Evolutionary conservation across 2,797 vertebrate genomes (phyloP), one percentile per base, ranked within the genome.

Genomic region (Meriones psammophilus): DNA sequence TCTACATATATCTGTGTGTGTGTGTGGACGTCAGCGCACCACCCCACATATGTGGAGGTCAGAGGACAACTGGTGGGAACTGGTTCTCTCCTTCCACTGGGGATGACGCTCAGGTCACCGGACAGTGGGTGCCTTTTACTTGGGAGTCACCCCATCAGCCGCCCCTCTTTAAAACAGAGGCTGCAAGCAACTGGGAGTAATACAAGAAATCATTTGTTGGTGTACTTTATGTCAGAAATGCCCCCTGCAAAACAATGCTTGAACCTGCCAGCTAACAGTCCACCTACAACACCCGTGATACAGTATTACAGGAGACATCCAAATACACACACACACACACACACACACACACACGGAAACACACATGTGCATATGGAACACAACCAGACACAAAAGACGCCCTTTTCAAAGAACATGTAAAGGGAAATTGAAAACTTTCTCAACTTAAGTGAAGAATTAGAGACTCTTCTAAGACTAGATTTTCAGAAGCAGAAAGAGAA

Each of bases 401-500:
- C 17, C 74, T 90, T 89, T 71, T 95, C 39, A 89, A 97, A 64
- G 36, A 74, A 64, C 7, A 96, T 58, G 14, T 58, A 89, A 74
- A 90, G 56, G 50, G 92, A 93, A 88, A 96, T 88, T 36, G 4
- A 88, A 30, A 89, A 76, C 64, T 80, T 91, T 81, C 46, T 90
- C 88, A 84, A 54, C 85, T 88, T 94, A 78, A 94, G 42, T 84
- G 8, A 88, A 30, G 58, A 80, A 8, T 66, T 56, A 8, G 76
- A 94, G 93, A 95, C 83, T 68, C 60, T 83, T 91, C 62, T 81
- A 18, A 73, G 46, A 93, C 56, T 4, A 91, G n/a, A 92, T 89
- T 96, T 92, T 85, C 54, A 71, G 62, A 92, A 91, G 68, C 74
- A 1, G 83, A 81, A 68, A 91, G 89, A 58, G 68, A 94, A 92